Conservation (phyloP, 2,888 invertebrate species). For the Cecidostiba fungosa region DNA sequence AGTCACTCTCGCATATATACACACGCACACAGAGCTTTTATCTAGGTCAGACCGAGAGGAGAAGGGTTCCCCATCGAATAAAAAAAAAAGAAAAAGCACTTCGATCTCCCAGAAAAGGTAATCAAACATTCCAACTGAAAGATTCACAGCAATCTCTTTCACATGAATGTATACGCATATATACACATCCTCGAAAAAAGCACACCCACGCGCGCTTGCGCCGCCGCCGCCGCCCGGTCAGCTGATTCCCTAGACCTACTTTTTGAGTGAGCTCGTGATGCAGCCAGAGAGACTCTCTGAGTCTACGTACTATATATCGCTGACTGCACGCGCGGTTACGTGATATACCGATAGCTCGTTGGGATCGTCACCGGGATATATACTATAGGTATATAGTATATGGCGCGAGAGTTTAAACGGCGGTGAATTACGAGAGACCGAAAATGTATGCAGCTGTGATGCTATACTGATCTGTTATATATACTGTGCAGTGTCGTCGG, state of each 20-base stretch:
- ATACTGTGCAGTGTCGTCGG: conserved; percentile 24
- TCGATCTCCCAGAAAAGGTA: not conserved
- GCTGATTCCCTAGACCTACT: conserved; percentile 79
- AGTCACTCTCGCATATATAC: not conserved
- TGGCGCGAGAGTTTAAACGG: not conserved
- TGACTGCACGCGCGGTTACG: not conserved
- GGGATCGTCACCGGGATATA: not conserved
- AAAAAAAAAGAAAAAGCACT: not conserved
- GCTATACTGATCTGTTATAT: not conserved
- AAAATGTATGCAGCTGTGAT: not conserved
- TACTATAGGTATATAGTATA: too few species aligned
- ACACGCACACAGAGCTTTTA: not conserved
- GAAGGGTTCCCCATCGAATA: not conserved
- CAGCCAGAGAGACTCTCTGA: conserved; percentile 39
- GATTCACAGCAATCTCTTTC: not conserved
- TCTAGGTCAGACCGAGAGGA: not conserved
- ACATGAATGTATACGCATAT: not conserved
- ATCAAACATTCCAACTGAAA: conserved; percentile 1
- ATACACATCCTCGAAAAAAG: not conserved
- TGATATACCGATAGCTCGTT: not conserved
- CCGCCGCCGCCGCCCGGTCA: conserved; percentile 68
- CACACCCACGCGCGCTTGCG: conserved; percentile 68
- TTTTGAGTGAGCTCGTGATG: conserved; percentile 69
- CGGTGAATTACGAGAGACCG: not conserved
- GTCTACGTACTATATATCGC: not conserved